phyloP scores from a whole-genome alignment of 1,140 invertebrate species.

The Dreissena polymorpha region DNA sequence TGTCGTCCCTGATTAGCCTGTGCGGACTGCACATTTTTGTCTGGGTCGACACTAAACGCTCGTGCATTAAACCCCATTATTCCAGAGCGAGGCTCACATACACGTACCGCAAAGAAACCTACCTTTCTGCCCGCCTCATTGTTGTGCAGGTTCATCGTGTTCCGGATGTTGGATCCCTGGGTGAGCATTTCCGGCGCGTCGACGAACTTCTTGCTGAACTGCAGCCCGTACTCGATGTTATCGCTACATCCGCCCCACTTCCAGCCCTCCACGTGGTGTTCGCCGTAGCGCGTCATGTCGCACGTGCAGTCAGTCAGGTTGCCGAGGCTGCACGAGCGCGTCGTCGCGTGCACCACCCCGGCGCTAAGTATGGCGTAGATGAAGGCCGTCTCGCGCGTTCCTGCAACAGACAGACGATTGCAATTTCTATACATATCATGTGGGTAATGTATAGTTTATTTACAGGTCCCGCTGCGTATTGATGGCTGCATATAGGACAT shows the following conservation, averaged over 20 bases:
- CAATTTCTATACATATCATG: too few relatives aligned
- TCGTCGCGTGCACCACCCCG: slow-evolving; percentile 85
- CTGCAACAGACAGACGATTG: slow-evolving; percentile 75
- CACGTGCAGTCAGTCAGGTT: slow-evolving; percentile 86
- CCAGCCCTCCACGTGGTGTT: slow-evolving; percentile 82
- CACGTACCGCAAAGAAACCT: slow-evolving; percentile 56
- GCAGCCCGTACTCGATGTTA: slow-evolving; percentile 84
- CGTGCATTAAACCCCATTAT: too few relatives aligned
- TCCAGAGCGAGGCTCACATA: too few relatives aligned
- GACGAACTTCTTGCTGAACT: slow-evolving; percentile 83
- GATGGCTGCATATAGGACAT: too few relatives aligned
- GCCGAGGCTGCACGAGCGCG: slow-evolving; percentile 84
- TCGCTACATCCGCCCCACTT: slow-evolving; percentile 87
- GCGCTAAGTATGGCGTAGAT: slow-evolving; percentile 86
- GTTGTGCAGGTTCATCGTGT: slow-evolving; percentile 85
- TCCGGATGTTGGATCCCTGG: slow-evolving; percentile 77
- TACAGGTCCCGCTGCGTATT: too few relatives aligned
- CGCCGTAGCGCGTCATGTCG: slow-evolving; percentile 79
- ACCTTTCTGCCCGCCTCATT: slow-evolving; percentile 85
- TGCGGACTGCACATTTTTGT: too few relatives aligned
- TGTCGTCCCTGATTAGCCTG: too few relatives aligned
- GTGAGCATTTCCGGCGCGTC: slow-evolving; percentile 82
- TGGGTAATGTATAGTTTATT: too few relatives aligned
- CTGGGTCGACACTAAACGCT: too few relatives aligned
- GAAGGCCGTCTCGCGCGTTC: slow-evolving; percentile 86